Evolutionary conservation across 92 coral and sea anemone species (phyloP).

Genomic region (Zoanthus gigantus): DNA sequence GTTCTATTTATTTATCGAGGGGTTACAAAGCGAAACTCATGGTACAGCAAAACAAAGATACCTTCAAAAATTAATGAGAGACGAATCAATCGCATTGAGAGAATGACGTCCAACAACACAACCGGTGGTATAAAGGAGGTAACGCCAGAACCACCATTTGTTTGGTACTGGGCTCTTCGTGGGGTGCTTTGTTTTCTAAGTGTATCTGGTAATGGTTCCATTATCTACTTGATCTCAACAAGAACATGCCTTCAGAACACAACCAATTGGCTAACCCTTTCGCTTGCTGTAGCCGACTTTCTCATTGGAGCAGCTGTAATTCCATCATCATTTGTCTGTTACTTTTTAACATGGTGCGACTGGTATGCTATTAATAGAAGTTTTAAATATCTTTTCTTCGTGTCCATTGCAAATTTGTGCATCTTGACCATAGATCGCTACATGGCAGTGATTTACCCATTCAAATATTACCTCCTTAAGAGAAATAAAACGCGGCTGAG

Average conservation of each 20-base stretch:
- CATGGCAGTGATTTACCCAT: conserved; percentile 49
- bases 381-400: conserved; percentile 37
- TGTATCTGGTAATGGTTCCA: conserved; percentile 46
- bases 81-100: not conserved
- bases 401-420: conserved; percentile 52
- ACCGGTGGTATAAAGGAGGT: not conserved
- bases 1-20: no score
- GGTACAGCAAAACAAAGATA: no score
- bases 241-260: conserved; percentile 52
- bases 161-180: conserved; percentile 57
- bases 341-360: conserved; percentile 27
- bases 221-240: conserved; percentile 47
- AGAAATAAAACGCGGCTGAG: conserved; percentile 18
- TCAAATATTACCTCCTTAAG: conserved; percentile 47
- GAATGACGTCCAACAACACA: conserved; percentile 33
- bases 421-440: conserved; percentile 52
- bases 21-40: no score
- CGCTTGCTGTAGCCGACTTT: conserved; percentile 59
- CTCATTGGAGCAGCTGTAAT: conserved; percentile 51
- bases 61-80: no score
- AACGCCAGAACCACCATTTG: not conserved
- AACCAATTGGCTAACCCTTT: conserved; percentile 60
- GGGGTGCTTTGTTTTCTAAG: conserved; percentile 41
- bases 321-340: conserved; percentile 48
- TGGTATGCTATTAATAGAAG: conserved; percentile 8